These are phyloP conservation scores for Leptobrachium leishanense DNA, from an alignment of 2,113 vertebrate genomes.

Conservation along the genomic window DNA sequence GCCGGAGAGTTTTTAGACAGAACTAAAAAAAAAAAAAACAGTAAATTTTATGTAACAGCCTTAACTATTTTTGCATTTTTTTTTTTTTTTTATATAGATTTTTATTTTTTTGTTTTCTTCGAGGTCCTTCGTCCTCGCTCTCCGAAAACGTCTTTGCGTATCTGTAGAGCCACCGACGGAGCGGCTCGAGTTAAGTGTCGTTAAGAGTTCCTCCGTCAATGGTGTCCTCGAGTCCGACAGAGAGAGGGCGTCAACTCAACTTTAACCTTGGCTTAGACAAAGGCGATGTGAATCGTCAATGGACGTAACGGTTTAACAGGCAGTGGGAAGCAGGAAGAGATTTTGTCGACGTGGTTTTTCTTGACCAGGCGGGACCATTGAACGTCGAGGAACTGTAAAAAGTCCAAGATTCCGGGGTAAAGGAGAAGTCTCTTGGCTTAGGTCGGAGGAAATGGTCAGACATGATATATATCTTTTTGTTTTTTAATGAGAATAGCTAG, in stretches of 20 bases:
- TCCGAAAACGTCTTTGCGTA: neutral
- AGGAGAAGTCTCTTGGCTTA: neutral
- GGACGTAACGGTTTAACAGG: neutral
- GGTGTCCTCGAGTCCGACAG: neutral
- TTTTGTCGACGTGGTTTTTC: neutral
- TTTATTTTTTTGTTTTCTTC: no score
- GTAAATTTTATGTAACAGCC: no score
- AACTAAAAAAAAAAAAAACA: no score
- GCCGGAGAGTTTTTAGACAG: no score
- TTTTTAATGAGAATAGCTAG: neutral
- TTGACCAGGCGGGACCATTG: neutral
- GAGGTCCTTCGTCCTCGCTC: neutral
- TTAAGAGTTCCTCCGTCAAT: neutral
- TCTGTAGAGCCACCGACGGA: neutral
- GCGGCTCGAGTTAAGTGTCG: neutral
- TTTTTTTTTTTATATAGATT: no score
- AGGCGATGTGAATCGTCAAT: neutral
- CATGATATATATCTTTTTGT: neutral
- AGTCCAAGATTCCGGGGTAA: no score
- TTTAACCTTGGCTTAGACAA: neutral
- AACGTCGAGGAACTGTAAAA: no score
- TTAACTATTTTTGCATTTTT: no score
- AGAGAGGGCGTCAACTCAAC: neutral
- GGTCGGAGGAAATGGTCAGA: neutral
- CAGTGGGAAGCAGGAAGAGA: neutral